Conservation (phyloP, 2,113 vertebrate genomes). For the Dasyurus viverrinus region DNA sequence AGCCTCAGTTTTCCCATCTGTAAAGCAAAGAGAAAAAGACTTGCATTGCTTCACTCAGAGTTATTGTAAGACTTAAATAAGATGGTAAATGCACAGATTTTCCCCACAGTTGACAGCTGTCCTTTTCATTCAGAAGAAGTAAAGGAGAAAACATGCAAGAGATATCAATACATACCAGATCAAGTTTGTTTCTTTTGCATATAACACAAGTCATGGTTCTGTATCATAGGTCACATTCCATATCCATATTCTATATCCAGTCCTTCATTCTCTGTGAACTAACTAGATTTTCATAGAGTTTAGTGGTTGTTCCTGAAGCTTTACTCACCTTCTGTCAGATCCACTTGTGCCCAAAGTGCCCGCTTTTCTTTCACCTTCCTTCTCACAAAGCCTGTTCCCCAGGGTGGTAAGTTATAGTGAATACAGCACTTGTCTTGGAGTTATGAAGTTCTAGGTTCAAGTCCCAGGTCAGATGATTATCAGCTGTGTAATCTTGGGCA, state of each 20-base stretch:
- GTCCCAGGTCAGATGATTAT: background rate
- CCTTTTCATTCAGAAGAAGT: background rate
- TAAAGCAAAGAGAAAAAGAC: background rate
- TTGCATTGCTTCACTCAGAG: background rate
- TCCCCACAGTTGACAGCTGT: background rate
- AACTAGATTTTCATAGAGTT: background rate
- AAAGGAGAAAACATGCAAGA: background rate
- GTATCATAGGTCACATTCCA: background rate
- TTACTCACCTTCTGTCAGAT: background rate
- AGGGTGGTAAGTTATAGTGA: background rate
- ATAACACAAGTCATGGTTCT: background rate
- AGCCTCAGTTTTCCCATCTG: background rate
- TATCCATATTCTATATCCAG: background rate
- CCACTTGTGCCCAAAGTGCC: background rate
- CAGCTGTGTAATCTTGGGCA: background rate
- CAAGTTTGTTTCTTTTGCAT: background rate
- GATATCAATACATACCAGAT: background rate
- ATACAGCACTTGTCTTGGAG: background rate
- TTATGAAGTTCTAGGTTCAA: background rate
- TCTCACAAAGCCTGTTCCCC: background rate
- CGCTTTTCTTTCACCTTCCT: background rate
- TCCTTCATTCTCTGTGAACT: background rate
- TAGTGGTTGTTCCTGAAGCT: background rate
- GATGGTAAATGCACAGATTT: background rate
- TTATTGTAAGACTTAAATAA: background rate